A percentile compares a stretch with the other conserved stretches of the same genome.
These are phyloP conservation scores for Scaptodrosophila latifasciaeformis DNA, from an alignment of 2,888 invertebrate genomes.

Conservation along the genomic window DNA sequence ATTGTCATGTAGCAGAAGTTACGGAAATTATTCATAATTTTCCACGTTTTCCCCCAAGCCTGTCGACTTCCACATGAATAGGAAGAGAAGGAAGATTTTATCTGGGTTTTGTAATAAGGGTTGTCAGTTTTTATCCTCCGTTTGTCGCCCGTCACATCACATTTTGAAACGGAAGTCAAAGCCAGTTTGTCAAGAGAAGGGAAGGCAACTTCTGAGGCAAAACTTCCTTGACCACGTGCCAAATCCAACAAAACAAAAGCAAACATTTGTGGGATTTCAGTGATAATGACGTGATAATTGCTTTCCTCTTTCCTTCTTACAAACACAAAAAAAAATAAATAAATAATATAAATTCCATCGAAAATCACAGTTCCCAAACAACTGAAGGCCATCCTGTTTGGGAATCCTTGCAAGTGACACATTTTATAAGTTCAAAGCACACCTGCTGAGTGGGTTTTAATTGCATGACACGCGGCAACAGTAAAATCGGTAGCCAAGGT, in stretches of 20 bases:
- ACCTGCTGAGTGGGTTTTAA: slow-evolving; percentile 73
- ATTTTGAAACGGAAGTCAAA: background rate
- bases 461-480: slow-evolving; percentile 59
- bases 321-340: no score
- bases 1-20: slow-evolving; percentile 58
- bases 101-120: slow-evolving; percentile 44
- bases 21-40: slow-evolving; percentile 70
- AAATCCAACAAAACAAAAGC: slow-evolving; percentile 11
- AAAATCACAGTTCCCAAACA: slow-evolving; percentile 12
- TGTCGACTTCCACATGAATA: background rate
- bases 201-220: background rate
- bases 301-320: slow-evolving; percentile 29
- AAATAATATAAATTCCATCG: slow-evolving; percentile 2
- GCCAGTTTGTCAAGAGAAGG: background rate
- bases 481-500: slow-evolving; percentile 27
- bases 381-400: slow-evolving; percentile 41
- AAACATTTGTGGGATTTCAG: slow-evolving; percentile 34
- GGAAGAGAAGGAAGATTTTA: slow-evolving; percentile 30
- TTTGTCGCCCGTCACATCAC: background rate
- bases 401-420: slow-evolving; percentile 74
- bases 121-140: slow-evolving; percentile 37
- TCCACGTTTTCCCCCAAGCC: slow-evolving; percentile 26
- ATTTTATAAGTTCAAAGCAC: slow-evolving; percentile 70
- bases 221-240: slow-evolving; percentile 34
- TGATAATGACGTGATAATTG: slow-evolving; percentile 66